phyloP scores from a whole-genome alignment of 2,113 vertebrate genomes.

The Atractosteus spatula region DNA sequence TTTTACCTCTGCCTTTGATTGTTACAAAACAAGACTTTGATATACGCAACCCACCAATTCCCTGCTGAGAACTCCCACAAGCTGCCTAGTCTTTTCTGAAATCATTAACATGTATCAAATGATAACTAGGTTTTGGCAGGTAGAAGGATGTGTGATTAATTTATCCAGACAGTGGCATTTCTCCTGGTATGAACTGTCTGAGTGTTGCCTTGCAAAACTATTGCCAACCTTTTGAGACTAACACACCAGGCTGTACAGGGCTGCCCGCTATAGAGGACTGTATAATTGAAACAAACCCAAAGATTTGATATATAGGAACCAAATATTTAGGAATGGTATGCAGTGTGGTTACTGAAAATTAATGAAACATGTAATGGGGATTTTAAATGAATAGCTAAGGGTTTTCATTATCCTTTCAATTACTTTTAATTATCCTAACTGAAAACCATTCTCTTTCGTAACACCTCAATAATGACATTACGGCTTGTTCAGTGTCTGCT shows the following conservation, averaged over 20 bases:
- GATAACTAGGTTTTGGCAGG: slow-evolving; percentile 11
- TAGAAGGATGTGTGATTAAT: slow-evolving; percentile 16
- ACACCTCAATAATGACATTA: no score
- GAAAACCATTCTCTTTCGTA: no score
- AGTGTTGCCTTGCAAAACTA: not conserved
- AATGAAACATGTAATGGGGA: slow-evolving; percentile 1
- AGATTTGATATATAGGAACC: not conserved
- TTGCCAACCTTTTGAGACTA: slow-evolving; percentile 5
- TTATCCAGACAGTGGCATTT: slow-evolving; percentile 9
- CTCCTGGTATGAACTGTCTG: slow-evolving; percentile 12
- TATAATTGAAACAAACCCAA: not conserved
- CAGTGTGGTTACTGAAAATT: not conserved
- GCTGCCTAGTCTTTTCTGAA: not conserved
- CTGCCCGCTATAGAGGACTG: no score
- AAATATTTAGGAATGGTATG: not conserved
- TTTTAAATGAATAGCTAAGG: not conserved
- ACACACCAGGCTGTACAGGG: not conserved
- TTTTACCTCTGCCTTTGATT: not conserved
- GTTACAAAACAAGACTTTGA: slow-evolving; percentile 1
- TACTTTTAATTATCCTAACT: no score
- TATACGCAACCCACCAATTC: not conserved
- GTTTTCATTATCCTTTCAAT: no score
- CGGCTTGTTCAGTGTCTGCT: no score
- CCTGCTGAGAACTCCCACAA: not conserved
- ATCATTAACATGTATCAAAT: slow-evolving; percentile 14